These are phyloP conservation scores for Meta bourneti DNA, from an alignment of 2,888 invertebrate genomes.

Conservation along the genomic window DNA sequence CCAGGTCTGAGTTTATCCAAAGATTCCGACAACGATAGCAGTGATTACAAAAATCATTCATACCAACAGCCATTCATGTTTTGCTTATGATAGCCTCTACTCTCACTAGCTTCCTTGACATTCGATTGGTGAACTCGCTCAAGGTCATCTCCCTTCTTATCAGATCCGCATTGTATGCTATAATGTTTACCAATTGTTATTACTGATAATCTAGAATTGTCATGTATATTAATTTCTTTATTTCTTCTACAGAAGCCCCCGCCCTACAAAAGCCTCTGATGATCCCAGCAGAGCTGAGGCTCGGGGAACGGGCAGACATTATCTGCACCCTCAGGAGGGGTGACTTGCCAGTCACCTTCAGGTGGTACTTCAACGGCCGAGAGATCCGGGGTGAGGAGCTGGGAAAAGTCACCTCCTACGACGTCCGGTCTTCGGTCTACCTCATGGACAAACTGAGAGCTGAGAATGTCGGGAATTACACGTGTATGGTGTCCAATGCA, in stretches of 20 bases:
- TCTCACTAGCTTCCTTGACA: no score
- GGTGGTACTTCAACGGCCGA: slow-evolving; percentile 70
- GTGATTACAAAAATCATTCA: no score
- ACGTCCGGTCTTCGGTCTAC: slow-evolving; percentile 70
- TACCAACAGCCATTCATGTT: no score
- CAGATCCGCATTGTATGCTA: no score
- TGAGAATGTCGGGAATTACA: slow-evolving; percentile 74
- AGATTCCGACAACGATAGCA: no score
- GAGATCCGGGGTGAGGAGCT: slow-evolving; percentile 56
- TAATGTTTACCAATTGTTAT: no score
- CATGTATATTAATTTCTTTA: background rate
- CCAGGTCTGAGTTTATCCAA: no score
- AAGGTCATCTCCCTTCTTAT: no score
- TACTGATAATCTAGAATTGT: no score
- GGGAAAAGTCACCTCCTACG: slow-evolving; percentile 72
- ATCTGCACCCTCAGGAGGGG: slow-evolving; percentile 70
- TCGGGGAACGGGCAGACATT: slow-evolving; percentile 69
- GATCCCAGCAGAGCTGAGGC: slow-evolving; percentile 64
- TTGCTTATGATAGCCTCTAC: no score
- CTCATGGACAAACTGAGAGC: slow-evolving; percentile 70
- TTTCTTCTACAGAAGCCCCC: slow-evolving; percentile 54
- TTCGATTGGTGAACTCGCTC: no score
- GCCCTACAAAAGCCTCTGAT: slow-evolving; percentile 70
- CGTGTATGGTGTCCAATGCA: slow-evolving; percentile 62
- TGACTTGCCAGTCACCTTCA: slow-evolving; percentile 64